Evolutionary conservation across 1,140 invertebrate genomes (phyloP).

Genomic region (Ostrea edulis): DNA sequence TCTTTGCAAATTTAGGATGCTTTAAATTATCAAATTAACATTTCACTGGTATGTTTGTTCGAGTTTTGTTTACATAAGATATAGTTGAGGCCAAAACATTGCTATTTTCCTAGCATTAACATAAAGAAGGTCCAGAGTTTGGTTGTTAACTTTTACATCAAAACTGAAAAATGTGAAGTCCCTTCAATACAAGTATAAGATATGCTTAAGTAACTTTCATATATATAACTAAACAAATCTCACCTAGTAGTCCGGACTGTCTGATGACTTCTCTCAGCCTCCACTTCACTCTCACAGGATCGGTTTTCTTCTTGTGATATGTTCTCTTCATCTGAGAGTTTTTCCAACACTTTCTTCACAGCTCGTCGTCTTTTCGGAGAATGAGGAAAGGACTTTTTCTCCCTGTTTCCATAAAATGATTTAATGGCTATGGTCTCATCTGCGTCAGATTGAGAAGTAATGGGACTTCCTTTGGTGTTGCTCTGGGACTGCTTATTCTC

Average conservation of each 20-base stretch:
- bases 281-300: background rate
- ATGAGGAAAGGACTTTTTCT: slow-evolving; percentile 55
- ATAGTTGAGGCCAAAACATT: no score
- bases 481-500: background rate
- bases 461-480: background rate
- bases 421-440: slow-evolving; percentile 44
- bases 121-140: no score
- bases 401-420: slow-evolving; percentile 54
- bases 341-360: slow-evolving; percentile 39
- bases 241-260: background rate
- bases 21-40: no score
- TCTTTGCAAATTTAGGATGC: no score
- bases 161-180: no score
- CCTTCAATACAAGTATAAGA: no score
- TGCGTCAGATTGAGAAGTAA: background rate
- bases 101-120: no score
- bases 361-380: slow-evolving; percentile 48
- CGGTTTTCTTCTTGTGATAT: slow-evolving; percentile 26
- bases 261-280: background rate
- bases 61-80: no score
- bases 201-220: no score
- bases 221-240: background rate
- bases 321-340: slow-evolving; percentile 43
- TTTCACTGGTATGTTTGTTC: no score
- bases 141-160: no score